phyloP scores from a whole-genome alignment of 2,113 vertebrate species.

The Perca schrenkii region DNA sequence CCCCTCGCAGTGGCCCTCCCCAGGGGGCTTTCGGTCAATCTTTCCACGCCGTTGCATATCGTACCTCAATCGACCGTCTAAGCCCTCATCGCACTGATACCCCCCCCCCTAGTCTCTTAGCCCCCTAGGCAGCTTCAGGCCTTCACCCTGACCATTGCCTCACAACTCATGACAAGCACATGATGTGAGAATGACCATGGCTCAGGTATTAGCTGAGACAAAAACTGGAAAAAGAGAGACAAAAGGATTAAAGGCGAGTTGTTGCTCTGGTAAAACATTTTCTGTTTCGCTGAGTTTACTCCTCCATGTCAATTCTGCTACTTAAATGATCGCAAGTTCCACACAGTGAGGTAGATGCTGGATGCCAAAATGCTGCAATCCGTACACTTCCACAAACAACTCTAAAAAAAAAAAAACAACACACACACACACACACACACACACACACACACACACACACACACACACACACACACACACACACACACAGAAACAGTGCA shows the following conservation, averaged over 20 bases:
- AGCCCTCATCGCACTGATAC: conserved; percentile 45
- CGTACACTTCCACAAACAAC: conserved; percentile 3
- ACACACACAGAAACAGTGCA: background rate
- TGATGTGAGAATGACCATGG: conserved; percentile 69
- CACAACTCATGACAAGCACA: conserved; percentile 82
- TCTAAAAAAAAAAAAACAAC: too few species aligned
- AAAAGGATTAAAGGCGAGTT: conserved; percentile 38
- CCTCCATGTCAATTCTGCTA: background rate
- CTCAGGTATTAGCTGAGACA: conserved; percentile 65
- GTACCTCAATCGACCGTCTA: conserved; percentile 39
- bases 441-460: too few species aligned
- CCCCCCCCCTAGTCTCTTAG: conserved; percentile 23
- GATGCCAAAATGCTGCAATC: conserved; percentile 7
- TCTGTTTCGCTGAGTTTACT: conserved; percentile 16
- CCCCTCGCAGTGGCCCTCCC: conserved; percentile 17
- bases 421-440: too few species aligned
- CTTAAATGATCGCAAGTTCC: background rate
- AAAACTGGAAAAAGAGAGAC: conserved; percentile 30
- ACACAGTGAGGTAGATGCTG: background rate
- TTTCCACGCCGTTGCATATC: conserved; percentile 52
- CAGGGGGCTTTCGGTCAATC: conserved; percentile 49
- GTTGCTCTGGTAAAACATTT: conserved; percentile 36
- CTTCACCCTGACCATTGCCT: conserved; percentile 54
- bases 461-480: background rate
- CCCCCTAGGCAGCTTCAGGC: conserved; percentile 53